A percentile compares a stretch with the other conserved stretches of the same genome.
Evolutionary conservation across 1,140 invertebrate genomes (phyloP).

Genomic region (Drosophila kohkoa): DNA sequence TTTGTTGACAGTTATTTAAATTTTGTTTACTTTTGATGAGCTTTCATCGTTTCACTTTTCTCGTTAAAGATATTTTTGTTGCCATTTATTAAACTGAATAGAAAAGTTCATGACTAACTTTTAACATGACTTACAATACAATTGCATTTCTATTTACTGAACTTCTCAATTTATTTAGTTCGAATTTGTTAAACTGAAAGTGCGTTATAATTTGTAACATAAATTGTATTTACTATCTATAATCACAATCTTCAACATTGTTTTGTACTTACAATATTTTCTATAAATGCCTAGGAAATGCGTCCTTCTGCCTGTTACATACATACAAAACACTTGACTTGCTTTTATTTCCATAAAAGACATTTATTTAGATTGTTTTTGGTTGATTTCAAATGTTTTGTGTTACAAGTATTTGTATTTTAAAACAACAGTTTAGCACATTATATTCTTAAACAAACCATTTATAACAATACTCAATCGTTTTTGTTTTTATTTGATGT

Average conservation of each 20-base stretch:
- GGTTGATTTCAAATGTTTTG: conserved; percentile 62
- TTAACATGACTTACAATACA: too few species aligned
- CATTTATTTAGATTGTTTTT: conserved; percentile 65
- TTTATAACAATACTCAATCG: conserved; percentile 3
- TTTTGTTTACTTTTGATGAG: conserved; percentile 16
- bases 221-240: too few species aligned
- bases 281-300: too few species aligned
- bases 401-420: conserved; percentile 44
- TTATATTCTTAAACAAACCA: conserved; percentile 23
- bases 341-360: conserved; percentile 16
- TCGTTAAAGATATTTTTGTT: not conserved
- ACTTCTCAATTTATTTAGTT: too few species aligned
- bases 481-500: conserved; percentile 33
- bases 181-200: too few species aligned
- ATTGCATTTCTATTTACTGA: too few species aligned
- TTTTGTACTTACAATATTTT: too few species aligned
- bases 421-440: conserved; percentile 13
- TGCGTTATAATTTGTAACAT: too few species aligned
- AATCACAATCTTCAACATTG: too few species aligned
- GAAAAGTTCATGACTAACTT: too few species aligned
- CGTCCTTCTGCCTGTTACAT: too few species aligned
- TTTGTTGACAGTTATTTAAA: conserved; percentile 55
- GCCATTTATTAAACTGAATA: too few species aligned
- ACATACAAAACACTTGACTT: not conserved
- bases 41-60: conserved; percentile 4